Percentiles rank a stretch among this genome's conserved stretches.
Evolutionary conservation across 2,113 vertebrate genomes (phyloP).

Genomic region (Natator depressus): DNA sequence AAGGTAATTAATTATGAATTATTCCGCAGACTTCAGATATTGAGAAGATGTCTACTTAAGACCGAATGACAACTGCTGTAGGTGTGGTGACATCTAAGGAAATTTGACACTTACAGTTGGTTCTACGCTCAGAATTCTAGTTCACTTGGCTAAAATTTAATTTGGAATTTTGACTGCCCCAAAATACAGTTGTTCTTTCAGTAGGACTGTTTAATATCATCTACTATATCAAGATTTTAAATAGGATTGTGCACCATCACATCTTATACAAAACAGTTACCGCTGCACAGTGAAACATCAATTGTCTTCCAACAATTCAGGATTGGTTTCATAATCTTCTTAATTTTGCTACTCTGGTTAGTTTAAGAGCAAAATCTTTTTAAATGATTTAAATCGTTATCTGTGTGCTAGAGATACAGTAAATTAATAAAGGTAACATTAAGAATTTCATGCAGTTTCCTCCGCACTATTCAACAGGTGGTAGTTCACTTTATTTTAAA

Average conservation of each 20-base stretch:
- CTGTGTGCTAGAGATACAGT: neutral
- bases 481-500: neutral
- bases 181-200: constrained; percentile 4
- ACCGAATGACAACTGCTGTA: neutral
- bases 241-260: neutral
- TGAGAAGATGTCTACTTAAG: neutral
- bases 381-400: constrained; percentile 3
- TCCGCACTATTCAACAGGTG: neutral
- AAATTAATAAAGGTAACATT: too few relatives aligned
- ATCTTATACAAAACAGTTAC: neutral
- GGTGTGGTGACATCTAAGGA: neutral
- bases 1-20: neutral
- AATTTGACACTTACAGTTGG: neutral
- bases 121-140: neutral
- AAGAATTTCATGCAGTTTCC: too few relatives aligned
- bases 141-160: constrained; percentile 21
- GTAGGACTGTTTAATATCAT: neutral
- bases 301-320: neutral
- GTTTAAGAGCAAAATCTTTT: constrained; percentile 14
- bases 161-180: neutral
- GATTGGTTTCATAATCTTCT: neutral
- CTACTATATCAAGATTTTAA: neutral
- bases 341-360: neutral
- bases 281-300: neutral
- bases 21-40: neutral